Conservation (phyloP, 2,888 invertebrate species). For the Polydesmus complanatus region DNA sequence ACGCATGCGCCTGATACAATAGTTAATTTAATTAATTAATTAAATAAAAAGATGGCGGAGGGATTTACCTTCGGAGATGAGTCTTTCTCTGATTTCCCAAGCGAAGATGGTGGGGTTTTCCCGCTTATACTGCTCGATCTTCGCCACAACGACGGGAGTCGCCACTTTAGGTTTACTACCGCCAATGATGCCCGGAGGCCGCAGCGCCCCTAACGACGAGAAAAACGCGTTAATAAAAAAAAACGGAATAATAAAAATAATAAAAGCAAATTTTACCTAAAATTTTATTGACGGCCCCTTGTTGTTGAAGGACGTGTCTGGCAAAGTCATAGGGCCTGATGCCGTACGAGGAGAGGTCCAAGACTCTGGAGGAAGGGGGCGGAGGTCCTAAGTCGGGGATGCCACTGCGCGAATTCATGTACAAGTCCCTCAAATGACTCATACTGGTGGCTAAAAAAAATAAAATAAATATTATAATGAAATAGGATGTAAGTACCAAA, state of each 20-base stretch:
- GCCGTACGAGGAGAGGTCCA: conserved; percentile 59
- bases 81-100: conserved; percentile 94
- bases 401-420: conserved; percentile 29
- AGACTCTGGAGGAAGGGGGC: conserved; percentile 55
- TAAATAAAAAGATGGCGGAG: no score
- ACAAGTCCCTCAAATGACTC: conserved; percentile 19
- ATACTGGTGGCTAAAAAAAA: conserved; percentile 8
- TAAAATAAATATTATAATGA: conserved; percentile 5
- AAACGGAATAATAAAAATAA: conserved; percentile 1
- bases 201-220: conserved; percentile 54
- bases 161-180: conserved; percentile 97
- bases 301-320: conserved; percentile 59
- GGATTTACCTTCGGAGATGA: conserved; percentile 94
- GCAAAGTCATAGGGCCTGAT: conserved; percentile 79
- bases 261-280: conserved; percentile 15
- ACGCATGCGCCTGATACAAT: no score
- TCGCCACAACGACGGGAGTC: conserved; percentile 89
- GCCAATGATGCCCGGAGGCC: conserved; percentile 81
- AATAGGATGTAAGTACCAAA: no score
- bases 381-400: conserved; percentile 40
- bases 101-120: conserved; percentile 98
- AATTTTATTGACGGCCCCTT: conserved; percentile 25
- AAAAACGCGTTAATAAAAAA: conserved; percentile 3
- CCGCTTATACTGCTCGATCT: conserved; percentile 94
- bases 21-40: no score